Evolutionary conservation across 2,888 invertebrate genomes (phyloP).

Genomic region (Tanypteryx hageni): DNA sequence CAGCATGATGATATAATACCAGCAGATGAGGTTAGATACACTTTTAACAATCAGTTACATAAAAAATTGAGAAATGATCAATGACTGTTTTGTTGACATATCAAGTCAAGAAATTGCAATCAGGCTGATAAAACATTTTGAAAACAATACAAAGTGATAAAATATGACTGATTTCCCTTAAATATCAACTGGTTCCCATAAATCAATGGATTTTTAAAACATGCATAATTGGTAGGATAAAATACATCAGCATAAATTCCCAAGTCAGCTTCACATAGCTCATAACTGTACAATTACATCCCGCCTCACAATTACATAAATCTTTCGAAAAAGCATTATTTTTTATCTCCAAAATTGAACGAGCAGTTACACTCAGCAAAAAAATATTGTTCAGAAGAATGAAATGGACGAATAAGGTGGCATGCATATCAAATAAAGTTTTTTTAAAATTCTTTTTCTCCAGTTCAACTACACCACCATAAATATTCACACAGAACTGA

Average conservation of each 20-base stretch:
- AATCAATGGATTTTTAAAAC: not conserved
- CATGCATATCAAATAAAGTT: constrained; percentile 3
- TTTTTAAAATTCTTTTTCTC: not conserved
- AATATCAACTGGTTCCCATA: not conserved
- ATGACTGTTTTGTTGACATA: not conserved
- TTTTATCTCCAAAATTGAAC: not conserved
- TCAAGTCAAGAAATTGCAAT: not conserved
- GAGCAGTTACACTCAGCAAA: not conserved
- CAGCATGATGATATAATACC: constrained; percentile 4
- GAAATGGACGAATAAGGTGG: constrained; percentile 14
- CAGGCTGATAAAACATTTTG: not conserved
- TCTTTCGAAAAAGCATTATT: not conserved
- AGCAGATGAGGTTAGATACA: not conserved
- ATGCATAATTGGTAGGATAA: not conserved
- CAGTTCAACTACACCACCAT: constrained; percentile 52
- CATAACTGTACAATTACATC: not conserved
- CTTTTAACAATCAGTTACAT: not conserved
- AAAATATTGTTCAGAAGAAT: constrained; percentile 7
- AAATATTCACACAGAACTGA: constrained; percentile 41
- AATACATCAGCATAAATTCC: not conserved
- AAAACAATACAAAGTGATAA: not conserved
- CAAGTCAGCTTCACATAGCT: not conserved
- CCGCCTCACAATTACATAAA: not conserved
- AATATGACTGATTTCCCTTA: not conserved
- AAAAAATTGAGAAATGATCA: not conserved